Conservation (phyloP, 1,140 invertebrate genomes). For the Chlorops oryzae region DNA sequence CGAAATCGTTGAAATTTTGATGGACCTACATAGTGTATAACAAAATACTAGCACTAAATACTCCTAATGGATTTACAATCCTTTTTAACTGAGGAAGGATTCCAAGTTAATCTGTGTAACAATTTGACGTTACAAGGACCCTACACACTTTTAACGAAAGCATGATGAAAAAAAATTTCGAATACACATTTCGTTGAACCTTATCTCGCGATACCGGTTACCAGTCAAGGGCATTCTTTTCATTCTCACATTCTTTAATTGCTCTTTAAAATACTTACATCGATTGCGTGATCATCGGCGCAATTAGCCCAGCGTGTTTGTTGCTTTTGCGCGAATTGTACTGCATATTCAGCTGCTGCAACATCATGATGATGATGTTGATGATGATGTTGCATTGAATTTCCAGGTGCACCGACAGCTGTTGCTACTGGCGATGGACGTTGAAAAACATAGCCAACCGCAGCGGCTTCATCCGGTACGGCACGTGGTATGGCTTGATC, state of each 20-base stretch:
- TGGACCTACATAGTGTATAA: too few species aligned
- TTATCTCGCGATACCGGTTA: too few species aligned
- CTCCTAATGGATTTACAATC: too few species aligned
- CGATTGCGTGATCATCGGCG: conserved; percentile 43
- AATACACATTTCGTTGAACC: too few species aligned
- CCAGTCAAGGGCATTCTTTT: background rate
- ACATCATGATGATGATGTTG: conserved; percentile 33
- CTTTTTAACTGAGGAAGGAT: too few species aligned
- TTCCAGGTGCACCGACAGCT: conserved; percentile 14
- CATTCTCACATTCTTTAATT: background rate
- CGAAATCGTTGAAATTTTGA: too few species aligned
- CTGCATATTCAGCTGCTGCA: conserved; percentile 40
- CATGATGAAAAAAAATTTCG: too few species aligned
- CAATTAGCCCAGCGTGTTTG: conserved; percentile 44
- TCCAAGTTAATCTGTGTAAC: too few species aligned
- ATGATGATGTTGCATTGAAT: conserved; percentile 10
- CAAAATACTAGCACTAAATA: too few species aligned
- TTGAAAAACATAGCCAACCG: conserved; percentile 42
- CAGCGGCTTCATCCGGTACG: conserved; percentile 35
- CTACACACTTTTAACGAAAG: too few species aligned
- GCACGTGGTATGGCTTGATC: conserved; percentile 27
- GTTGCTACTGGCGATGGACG: conserved; percentile 32
- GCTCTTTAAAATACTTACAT: conserved; percentile 35
- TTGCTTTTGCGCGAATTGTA: conserved; percentile 42
- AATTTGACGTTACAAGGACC: too few species aligned